These are phyloP conservation scores for Mobula hypostoma DNA, from an alignment of 2,113 vertebrate species.

Conservation along the genomic window DNA sequence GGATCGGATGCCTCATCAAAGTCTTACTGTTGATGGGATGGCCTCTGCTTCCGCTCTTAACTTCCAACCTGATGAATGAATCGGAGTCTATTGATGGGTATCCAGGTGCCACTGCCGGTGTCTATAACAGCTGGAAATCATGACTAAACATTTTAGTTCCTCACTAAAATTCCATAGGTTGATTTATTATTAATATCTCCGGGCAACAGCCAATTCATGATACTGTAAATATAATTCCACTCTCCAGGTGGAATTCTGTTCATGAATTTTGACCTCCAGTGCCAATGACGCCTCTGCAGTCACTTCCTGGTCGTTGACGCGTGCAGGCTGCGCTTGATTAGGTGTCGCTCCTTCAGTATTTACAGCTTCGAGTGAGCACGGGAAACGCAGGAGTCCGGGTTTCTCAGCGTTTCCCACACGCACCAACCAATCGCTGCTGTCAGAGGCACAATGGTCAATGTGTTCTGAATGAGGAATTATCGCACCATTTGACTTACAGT, in stretches of 20 bases:
- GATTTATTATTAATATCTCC: neutral
- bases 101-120: too few species aligned
- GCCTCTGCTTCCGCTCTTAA: neutral
- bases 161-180: neutral
- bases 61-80: neutral
- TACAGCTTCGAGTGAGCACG: neutral
- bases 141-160: neutral
- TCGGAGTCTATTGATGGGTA: neutral
- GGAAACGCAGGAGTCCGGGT: neutral
- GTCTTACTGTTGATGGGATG: neutral
- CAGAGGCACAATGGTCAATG: neutral
- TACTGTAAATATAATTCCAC: neutral
- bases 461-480: neutral
- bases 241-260: neutral
- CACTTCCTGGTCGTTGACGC: neutral
- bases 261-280: neutral
- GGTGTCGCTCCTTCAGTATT: neutral
- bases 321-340: too few species aligned
- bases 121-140: neutral
- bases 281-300: neutral
- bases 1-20: neutral
- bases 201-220: neutral
- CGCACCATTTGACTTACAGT: neutral
- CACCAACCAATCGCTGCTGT: neutral
- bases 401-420: neutral